Base-by-base conservation (phyloP, 1,140 invertebrate species). In the Zaprionus nigranus region DNA sequence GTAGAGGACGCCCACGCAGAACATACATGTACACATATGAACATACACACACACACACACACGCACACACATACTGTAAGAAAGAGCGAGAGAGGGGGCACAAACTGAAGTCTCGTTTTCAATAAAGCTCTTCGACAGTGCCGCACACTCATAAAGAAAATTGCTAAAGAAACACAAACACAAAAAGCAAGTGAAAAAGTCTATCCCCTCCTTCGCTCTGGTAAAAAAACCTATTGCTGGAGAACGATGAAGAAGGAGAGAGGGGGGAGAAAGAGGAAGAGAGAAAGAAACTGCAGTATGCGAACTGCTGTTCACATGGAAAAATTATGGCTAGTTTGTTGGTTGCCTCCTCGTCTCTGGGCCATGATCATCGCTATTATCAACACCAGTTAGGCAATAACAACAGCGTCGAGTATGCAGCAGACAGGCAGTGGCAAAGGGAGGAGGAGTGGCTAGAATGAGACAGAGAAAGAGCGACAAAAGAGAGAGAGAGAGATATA, bases 341-440 rank as follows among this genome's bases (percentile, higher is more conserved):
- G 78, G 54, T 63, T 54, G 62, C 74, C 77, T 66, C 9, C 60
- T 57, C 54, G 62, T 17, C 60, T 61, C 58, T 59, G n/a, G 51
- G 57, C 51, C 67, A 75, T 84, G 84, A 87, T 87, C 84, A 78
- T 88, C 81, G 84, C 77, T 87, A 75, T 78, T 88, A 87, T 87
- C 83, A 87, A 87, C 84, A 87, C 70, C 84, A 87, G 84, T 87
- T 83, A 75, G 65, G 80, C 84, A 83, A 75, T 78, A 80, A 88
- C 73, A 78, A 71, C 53, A 60, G 60, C 53, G 62, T 36, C 56
- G 3, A 20, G 36, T 46, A n/a, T 46, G 40, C 40, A 43, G 40
- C 40, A 43, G 40, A 17, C 40, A 43, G 66, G 61, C n/a, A 9
- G 30, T 17, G 49, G 49, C 26, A 49, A 9, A 51, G 54, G 53